Evolutionary conservation across 2,113 vertebrate genomes (phyloP).

Genomic region (Tetrao urogallus): DNA sequence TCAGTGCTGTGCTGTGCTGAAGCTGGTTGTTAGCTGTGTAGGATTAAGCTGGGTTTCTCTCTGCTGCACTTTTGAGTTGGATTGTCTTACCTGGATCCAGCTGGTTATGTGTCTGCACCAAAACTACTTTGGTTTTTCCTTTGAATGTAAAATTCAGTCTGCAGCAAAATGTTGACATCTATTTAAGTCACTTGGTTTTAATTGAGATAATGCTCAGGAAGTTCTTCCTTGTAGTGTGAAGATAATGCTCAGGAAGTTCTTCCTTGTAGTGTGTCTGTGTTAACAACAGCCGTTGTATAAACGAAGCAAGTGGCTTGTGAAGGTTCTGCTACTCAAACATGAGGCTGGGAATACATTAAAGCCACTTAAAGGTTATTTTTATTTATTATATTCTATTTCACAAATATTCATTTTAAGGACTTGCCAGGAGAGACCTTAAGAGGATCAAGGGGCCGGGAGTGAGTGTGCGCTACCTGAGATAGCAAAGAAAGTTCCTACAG

Average conservation of each 20-base stretch:
- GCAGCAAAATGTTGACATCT: background rate
- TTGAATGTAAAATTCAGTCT: background rate
- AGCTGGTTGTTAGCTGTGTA: background rate
- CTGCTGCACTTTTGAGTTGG: background rate
- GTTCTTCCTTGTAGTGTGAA: background rate
- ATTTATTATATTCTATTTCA: background rate
- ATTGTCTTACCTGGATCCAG: background rate
- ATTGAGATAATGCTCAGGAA: background rate
- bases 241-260: background rate
- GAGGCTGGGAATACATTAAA: rapidly evolving
- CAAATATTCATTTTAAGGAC: background rate
- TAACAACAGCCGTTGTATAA: background rate
- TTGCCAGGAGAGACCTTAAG: background rate
- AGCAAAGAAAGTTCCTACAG: background rate
- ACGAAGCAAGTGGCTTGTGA: background rate
- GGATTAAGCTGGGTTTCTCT: background rate
- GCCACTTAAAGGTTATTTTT: background rate
- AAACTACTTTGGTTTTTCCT: background rate
- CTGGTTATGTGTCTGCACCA: background rate
- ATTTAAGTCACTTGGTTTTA: background rate
- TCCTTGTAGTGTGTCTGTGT: background rate
- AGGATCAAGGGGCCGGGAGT: background rate
- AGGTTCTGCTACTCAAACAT: background rate
- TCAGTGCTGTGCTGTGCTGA: background rate
- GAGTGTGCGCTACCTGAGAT: background rate